Evolutionary conservation across 2,888 invertebrate genomes (phyloP).

Genomic region (Thumatha senex): DNA sequence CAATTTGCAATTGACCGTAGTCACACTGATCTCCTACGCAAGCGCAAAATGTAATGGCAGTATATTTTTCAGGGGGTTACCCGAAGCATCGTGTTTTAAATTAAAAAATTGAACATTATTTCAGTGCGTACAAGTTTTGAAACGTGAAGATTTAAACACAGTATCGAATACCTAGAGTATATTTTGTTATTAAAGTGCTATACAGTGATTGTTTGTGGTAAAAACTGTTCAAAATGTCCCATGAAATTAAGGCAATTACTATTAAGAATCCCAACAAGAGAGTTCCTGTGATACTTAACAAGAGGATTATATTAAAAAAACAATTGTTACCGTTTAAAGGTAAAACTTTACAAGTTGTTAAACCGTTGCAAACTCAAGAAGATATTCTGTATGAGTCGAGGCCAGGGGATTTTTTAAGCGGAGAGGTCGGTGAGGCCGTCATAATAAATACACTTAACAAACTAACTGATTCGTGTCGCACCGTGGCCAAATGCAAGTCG

Average conservation of each 20-base stretch:
- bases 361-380: constrained; percentile 15
- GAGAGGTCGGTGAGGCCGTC: constrained; percentile 46
- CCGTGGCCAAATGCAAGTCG: constrained; percentile 49
- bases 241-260: constrained; percentile 19
- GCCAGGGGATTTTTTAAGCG: constrained; percentile 49
- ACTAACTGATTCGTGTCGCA: constrained; percentile 45
- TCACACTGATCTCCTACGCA: too few relatives aligned
- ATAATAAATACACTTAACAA: constrained; percentile 49
- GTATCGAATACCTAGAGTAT: background rate
- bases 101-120: background rate
- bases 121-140: background rate
- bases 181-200: constrained; percentile 1
- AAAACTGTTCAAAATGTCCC: constrained; percentile 21
- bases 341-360: constrained; percentile 18
- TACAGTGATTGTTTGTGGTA: too few relatives aligned
- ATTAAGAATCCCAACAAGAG: constrained; percentile 19
- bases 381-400: constrained; percentile 26
- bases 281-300: constrained; percentile 19
- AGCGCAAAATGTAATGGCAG: too few relatives aligned
- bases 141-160: background rate
- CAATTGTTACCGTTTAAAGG: constrained; percentile 7
- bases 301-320: constrained; percentile 21
- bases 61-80: constrained; percentile 25
- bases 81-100: constrained; percentile 1
- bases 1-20: too few relatives aligned